Evolutionary conservation across 2,888 invertebrate genomes (phyloP), one percentile per base, ranked within the genome.

Genomic region (Lacanobia oleracea): DNA sequence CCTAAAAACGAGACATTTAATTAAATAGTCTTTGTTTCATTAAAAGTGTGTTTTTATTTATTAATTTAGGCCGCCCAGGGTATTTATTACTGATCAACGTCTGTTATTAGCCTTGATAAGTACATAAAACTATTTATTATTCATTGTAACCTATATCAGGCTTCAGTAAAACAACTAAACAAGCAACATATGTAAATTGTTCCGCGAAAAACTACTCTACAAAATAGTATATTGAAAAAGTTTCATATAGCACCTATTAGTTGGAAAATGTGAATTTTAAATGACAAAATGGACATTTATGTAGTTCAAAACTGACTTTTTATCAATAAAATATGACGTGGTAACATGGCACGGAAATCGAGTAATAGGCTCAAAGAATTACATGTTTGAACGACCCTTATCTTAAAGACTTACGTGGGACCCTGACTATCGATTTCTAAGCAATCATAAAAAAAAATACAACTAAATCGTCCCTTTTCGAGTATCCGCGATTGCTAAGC

Each of bases 71-170:
- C 43, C 48, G 14, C 33, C 57, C 45, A n/a, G 33, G 56, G 18
- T n/a, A 66, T 75, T 80, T 37, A 79, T 69, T 72, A 77, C 33
- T 74, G 48, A 75, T 70, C 61, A 57, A 70, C 56, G 59, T 66
- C 27, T 72, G 60, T 72, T 59, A 74, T 75, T 72, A 77, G 16
- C 37, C 53, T 61, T 75, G 61, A 53, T 59, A 51, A 12, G 48
- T 81, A 69, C 81, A 78, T 75, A 78, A 77, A 75, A 72, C 37
- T 60, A 78, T 81, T 75, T 82, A 72, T 71, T 75, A 82, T 80
- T 77, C 48, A 75, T 33, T 68, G 59, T 66, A 78, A 66, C 77
- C 72, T 82, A 72, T 67, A 79, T 77, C 51, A 60, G 62, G n/a
- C 8, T 50, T 59, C 48, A 56, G n/a, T 67, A 64, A 33, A 66